phyloP scores from a whole-genome alignment of 2,113 vertebrate genomes.

The Ardeotis arabs region DNA sequence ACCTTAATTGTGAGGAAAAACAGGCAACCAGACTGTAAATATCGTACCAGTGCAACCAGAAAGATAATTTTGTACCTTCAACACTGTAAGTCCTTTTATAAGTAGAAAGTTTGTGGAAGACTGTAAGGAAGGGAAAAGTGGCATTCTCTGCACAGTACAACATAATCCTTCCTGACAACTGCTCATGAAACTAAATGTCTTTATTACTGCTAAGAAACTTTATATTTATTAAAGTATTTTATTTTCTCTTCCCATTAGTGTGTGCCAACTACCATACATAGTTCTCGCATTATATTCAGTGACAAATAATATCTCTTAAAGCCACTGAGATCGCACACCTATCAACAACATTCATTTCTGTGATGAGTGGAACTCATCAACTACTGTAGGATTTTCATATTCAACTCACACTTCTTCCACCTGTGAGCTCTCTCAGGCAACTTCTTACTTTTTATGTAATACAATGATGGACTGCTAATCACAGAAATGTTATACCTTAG shows the following conservation, averaged over 20 bases:
- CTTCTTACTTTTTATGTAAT: neutral
- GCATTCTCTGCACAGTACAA: neutral
- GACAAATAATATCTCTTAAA: neutral
- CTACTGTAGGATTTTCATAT: neutral
- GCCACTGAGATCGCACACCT: neutral
- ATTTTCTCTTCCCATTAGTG: neutral
- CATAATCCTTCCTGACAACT: neutral
- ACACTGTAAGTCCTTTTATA: neutral
- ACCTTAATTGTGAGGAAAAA: neutral
- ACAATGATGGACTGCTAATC: neutral
- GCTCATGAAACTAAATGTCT: neutral
- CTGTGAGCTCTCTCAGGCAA: neutral
- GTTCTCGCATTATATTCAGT: neutral
- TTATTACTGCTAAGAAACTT: neutral
- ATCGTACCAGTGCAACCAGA: neutral
- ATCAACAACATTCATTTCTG: neutral
- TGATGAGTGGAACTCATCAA: neutral
- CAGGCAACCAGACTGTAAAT: neutral
- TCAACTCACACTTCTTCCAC: neutral
- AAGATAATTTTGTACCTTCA: neutral
- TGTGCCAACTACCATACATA: neutral
- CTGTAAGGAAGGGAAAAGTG: neutral
- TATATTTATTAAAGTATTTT: neutral
- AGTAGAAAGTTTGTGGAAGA: neutral
- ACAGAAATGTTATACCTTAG: neutral